Evolutionary conservation across 2,797 vertebrate genomes (phyloP), one percentile per base, ranked within the genome.

Genomic region (Novumbra hubbsi): DNA sequence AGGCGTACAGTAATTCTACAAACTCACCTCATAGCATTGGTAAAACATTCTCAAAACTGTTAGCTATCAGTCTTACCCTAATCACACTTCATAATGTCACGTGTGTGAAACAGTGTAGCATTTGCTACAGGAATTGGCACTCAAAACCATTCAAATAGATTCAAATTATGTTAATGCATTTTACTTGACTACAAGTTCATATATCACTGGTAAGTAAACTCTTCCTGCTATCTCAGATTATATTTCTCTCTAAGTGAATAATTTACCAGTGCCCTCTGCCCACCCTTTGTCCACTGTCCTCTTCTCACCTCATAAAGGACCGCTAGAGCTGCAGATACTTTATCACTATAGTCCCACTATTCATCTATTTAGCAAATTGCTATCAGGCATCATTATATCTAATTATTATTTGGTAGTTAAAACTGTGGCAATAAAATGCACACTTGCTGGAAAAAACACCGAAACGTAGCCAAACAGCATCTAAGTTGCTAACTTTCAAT

Each of bases 161-260:
- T 60, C 24, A 60, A 21, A 24, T 60, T 12, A 75, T 50, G 68
- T 83, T 30, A 28, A n/a, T 27, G 21, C 16, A 16, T 65, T 17
- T 21, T 72, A 66, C 55, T 80, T 87, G 83, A 32, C 83, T 80
- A 87, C 71, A 76, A 60, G 48, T 19, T 60, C 19, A 32, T 75
- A 63, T 72, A 32, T 28, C 28, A 57, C 57, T 21, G 79, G 67
- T 48, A 80, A 78, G 79, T 57, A 73, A 72, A 72, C 24, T 9
- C 27, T 67, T 21, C 57, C 24, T 78, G 75, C 62, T 19, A 24
- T 69, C 73, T 65, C 34, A 77, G 81, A 76, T 84, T 81, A 65
- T 75, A 80, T 88, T 89, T 84, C 76, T 0, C 17, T 0, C 17
- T n/a, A 16, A 69, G 70, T 90, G 75, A 89, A 91, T 91, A 83